phyloP scores from a whole-genome alignment of 2,113 vertebrate species.

The Cynocephalus volans region DNA sequence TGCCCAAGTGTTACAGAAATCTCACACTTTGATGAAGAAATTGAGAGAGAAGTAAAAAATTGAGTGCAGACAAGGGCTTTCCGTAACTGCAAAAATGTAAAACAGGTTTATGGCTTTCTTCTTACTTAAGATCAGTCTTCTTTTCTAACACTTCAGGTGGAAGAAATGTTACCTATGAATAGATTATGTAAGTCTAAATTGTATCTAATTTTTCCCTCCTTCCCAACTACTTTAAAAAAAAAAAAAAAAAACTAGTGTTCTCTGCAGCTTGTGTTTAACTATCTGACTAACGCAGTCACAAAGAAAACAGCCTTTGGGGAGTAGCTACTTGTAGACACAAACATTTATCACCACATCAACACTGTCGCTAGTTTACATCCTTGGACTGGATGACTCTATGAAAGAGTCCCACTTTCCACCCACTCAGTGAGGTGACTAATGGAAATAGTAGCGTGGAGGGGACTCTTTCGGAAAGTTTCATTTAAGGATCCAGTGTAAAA shows the following conservation, averaged over 20 bases:
- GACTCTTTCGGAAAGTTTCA: neutral
- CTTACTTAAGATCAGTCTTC: neutral
- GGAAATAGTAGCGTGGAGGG: neutral
- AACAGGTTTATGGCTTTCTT: neutral
- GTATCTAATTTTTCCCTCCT: constrained; percentile 1
- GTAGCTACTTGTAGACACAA: neutral
- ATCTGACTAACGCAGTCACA: neutral
- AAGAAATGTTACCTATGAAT: constrained; percentile 2
- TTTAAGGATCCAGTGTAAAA: neutral
- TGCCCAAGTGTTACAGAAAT: neutral
- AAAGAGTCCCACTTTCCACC: neutral
- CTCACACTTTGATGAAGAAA: constrained; percentile 34
- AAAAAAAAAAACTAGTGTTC: neutral
- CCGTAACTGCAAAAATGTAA: neutral
- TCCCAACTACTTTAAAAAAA: no score
- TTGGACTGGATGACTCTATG: neutral
- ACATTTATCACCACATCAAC: neutral
- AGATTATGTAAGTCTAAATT: neutral
- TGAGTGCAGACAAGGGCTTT: neutral
- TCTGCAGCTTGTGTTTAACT: neutral
- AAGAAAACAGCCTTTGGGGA: neutral
- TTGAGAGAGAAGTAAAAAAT: neutral
- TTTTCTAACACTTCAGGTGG: neutral
- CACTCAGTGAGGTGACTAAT: neutral
- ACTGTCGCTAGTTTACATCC: neutral